A percentile compares a stretch with the other conserved stretches of the same genome.
These are phyloP conservation scores for Eudyptes chrysolophus DNA, from an alignment of 2,113 vertebrate species.

Conservation along the genomic window DNA sequence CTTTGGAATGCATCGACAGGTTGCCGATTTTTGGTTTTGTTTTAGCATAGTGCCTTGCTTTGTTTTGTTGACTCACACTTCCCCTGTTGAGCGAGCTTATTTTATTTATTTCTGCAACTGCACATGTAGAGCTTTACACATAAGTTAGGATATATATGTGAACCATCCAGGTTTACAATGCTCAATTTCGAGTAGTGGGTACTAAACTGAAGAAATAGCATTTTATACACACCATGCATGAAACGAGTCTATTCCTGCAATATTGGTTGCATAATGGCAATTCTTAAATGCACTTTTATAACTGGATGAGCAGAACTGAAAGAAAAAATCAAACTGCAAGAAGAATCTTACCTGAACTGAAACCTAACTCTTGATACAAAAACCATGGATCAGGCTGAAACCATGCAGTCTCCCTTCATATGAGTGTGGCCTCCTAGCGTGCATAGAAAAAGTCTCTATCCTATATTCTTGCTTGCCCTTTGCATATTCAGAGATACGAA, in stretches of 20 bases:
- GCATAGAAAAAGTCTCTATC: neutral
- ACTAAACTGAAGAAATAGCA: neutral
- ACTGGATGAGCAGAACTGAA: neutral
- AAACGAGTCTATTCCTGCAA: neutral
- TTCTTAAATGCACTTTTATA: neutral
- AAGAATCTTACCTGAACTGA: neutral
- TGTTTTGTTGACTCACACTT: neutral
- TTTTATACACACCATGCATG: neutral
- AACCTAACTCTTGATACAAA: neutral
- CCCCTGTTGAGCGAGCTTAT: neutral
- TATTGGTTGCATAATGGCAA: neutral
- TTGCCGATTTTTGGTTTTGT: neutral
- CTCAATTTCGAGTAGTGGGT: neutral
- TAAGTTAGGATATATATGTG: neutral
- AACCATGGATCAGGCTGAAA: neutral
- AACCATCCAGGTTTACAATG: neutral
- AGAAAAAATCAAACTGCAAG: neutral
- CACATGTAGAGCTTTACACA: rapidly evolving
- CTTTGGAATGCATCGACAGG: neutral
- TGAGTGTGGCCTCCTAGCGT: neutral
- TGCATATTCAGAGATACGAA: neutral
- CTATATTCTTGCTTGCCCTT: neutral
- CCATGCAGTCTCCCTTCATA: neutral
- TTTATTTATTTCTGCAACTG: neutral
- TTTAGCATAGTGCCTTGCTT: neutral